Percentiles rank a stretch among this genome's conserved stretches.
Conservation (phyloP, 2,797 vertebrate species). For the Adrianichthys oophorus region DNA sequence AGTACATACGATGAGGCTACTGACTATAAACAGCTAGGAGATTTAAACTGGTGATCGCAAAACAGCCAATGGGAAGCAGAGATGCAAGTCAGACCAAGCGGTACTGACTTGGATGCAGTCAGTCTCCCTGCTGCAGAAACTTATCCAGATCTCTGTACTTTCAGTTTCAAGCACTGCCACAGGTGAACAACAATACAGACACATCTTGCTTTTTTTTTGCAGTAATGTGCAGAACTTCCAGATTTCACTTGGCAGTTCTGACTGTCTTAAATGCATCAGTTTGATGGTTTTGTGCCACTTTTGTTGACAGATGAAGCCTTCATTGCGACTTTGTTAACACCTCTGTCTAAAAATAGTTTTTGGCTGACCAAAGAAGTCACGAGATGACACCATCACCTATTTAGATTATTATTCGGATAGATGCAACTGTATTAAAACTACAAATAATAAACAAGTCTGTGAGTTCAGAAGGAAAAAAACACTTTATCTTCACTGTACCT, state of each 20-base stretch:
- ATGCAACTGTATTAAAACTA: no score
- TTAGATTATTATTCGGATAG: no score
- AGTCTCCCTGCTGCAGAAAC: constrained; percentile 21
- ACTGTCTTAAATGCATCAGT: background rate
- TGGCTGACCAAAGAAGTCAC: no score
- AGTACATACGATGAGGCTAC: constrained; percentile 15
- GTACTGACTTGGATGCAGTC: constrained; percentile 18
- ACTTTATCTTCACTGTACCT: no score
- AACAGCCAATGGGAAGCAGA: background rate
- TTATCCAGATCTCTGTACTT: constrained; percentile 19
- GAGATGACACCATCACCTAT: no score
- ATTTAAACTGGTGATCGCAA: constrained; percentile 4
- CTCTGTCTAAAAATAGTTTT: no score
- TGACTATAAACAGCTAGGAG: constrained; percentile 12
- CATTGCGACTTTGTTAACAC: background rate
- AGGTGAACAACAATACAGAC: background rate
- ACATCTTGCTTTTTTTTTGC: background rate
- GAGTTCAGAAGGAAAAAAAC: no score
- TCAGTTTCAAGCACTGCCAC: background rate
- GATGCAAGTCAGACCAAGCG: constrained; percentile 19
- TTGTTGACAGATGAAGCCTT: background rate
- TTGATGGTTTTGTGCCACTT: background rate
- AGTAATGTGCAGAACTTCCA: no score
- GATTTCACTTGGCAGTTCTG: background rate
- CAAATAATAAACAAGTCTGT: no score